Conservation (phyloP, 2,888 invertebrate species). For the Eurytoma adleriae region DNA sequence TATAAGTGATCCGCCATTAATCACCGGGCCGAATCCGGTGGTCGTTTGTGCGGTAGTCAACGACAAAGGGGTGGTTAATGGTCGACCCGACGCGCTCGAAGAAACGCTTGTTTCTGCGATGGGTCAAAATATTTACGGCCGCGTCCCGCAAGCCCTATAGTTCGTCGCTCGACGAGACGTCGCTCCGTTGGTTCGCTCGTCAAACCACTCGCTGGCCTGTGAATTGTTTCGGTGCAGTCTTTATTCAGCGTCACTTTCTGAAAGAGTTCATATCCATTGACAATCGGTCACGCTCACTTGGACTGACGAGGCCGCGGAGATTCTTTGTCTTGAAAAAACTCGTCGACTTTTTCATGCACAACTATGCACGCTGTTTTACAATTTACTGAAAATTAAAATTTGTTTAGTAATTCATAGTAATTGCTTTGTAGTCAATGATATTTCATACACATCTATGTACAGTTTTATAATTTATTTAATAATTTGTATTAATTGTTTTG, state of each 20-base stretch:
- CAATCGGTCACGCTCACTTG: not conserved
- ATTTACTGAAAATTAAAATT: no score
- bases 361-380: no score
- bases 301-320: not conserved
- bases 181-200: not conserved
- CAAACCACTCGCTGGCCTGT: not conserved
- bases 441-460: no score
- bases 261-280: not conserved
- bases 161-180: not conserved
- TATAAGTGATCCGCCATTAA: slow-evolving; percentile 57
- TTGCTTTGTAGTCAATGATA: no score
- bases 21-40: slow-evolving; percentile 58
- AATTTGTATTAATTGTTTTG: no score
- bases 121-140: slow-evolving; percentile 62
- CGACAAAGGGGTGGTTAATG: slow-evolving; percentile 61
- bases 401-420: no score
- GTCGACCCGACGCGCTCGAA: slow-evolving; percentile 45
- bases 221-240: not conserved
- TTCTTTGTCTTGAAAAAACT: not conserved
- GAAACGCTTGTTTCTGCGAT: slow-evolving; percentile 51
- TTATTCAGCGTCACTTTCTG: slow-evolving; percentile 2
- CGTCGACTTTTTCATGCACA: no score
- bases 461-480: no score
- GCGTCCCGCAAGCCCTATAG: slow-evolving; percentile 4
- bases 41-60: slow-evolving; percentile 57